Conservation (phyloP, 2,797 vertebrate species). For the Muraenolepis orangiensis region DNA sequence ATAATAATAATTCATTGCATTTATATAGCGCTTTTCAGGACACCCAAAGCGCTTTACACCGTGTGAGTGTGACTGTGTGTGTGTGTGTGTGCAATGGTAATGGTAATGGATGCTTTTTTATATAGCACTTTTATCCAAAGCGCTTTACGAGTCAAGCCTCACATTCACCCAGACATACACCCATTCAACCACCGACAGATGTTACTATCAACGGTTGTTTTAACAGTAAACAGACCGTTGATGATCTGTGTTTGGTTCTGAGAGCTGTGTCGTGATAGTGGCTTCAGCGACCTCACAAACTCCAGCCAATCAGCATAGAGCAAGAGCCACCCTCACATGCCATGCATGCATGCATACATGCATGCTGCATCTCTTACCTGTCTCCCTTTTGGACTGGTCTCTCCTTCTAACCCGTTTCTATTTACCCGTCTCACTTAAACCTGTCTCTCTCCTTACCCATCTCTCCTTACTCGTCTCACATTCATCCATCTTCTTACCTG, state of each 20-base stretch:
- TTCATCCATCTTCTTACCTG: not conserved
- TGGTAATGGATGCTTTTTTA: too few species aligned
- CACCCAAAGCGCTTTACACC: too few species aligned
- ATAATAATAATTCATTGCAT: too few species aligned
- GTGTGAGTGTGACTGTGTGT: too few species aligned
- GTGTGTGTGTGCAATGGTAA: too few species aligned
- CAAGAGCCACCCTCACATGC: slow-evolving; percentile 13
- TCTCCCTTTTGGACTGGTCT: not conserved
- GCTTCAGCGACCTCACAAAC: not conserved
- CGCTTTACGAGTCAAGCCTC: too few species aligned
- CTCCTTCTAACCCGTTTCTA: not conserved
- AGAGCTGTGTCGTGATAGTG: not conserved
- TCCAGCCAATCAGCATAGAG: slow-evolving; percentile 34
- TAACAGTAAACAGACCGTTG: not conserved
- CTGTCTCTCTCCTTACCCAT: not conserved
- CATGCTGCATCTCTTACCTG: not conserved
- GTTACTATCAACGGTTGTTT: not conserved
- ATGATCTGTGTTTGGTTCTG: not conserved
- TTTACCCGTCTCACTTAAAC: not conserved
- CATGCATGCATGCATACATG: not conserved
- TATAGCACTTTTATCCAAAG: too few species aligned
- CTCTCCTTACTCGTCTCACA: not conserved
- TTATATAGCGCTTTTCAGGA: too few species aligned
- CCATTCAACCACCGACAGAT: too few species aligned
- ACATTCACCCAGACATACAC: too few species aligned